Evolutionary conservation across 2,888 invertebrate species (phyloP), one percentile per base, ranked within the genome.

Genomic region (Zhuqinia jingwanae): DNA sequence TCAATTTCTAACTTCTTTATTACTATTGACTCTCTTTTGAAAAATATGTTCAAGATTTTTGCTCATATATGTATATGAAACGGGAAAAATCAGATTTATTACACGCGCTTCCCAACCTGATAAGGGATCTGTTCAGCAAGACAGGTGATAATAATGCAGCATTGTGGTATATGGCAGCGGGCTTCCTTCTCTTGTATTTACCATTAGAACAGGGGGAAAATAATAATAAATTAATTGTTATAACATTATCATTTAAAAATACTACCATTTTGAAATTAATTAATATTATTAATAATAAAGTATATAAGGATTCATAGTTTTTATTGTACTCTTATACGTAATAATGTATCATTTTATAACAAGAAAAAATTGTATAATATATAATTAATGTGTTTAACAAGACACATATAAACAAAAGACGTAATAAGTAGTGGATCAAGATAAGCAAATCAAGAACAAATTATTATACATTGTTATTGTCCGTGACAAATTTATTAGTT

Each of bases 401-500:
- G 13, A 1, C 20, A 36, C n/a, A 36, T 17, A 36, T 17, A 10
- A 2, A 15, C 8, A 50, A 2, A 50, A 50, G 36, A 36, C 36
- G 36, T 36, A 6, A 6, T 36, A 36, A 36, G 8, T 6, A 36
- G 36, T 36, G 36, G 3, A 36, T 36, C 36, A 36, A 3, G 10
- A 22, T 1, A 3, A 45, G 30, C 22, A 45, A 45, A 17, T 45
- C 42, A 68, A 42, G 68, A 20, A 68, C 68, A 68, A 65, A 42
- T n/a, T n/a, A n/a, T n/a, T 22, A 42, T 42, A 10, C 22, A 45
- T 45, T 68, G 68, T 68, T 68, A 68, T 42, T 68, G 68, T 79
- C 36, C 65, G 65, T 65, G 79, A 79, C 79, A 79, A 79, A 79
- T 79, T 77, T 79, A 79, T 65, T 30, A 53, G 11, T 11, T 36